Evolutionary conservation across 1,140 invertebrate species (phyloP), one percentile per base, ranked within the genome.

Genomic region (Adoxophyes honmai): DNA sequence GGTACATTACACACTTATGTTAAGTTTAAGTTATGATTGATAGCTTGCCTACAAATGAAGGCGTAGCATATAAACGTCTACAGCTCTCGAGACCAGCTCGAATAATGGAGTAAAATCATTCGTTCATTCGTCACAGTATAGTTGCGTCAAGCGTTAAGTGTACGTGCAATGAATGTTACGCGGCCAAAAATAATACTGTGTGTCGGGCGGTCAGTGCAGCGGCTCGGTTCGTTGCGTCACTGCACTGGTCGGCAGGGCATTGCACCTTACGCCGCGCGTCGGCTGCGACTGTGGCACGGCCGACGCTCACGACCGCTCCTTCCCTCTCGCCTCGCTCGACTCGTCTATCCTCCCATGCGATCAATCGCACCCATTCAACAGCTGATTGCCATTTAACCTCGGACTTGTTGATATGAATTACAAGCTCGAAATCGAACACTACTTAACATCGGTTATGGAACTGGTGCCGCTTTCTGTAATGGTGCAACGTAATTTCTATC

Each of bases 131-230:
- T 73, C 68, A 71, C 69, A 59, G 62, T 53, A 51, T 52, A 61
- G 65, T 55, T 59, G 52, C 62, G 70, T 72, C 57, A 52, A 66
- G 52, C 62, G 70, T 72, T 57, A 44, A 66, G 52, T 60, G 34
- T 78, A 82, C 75, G 73, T 80, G 73, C 73, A 57, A 64, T 78
- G 81, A 80, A 85, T 86, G 81, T 86, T 81, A 81, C 63, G 68
- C 62, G 58, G 73, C 74, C 81, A 60, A 79, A 85, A 87, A 84
- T 81, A 83, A 75, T 82, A 57, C 52, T 37, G 44, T 44, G 71
- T 72, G 69, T 59, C 68, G 68, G 55, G 67, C 74, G 84, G 79
- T 83, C 85, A 82, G 78, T 81, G 81, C 78, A 81, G 78, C 70
- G 68, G 61, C 69, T 72, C 70, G 68, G 72, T 75, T 73, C 70